These are phyloP conservation scores for Etheostoma cragini DNA, from an alignment of 2,113 vertebrate genomes.

Conservation along the genomic window DNA sequence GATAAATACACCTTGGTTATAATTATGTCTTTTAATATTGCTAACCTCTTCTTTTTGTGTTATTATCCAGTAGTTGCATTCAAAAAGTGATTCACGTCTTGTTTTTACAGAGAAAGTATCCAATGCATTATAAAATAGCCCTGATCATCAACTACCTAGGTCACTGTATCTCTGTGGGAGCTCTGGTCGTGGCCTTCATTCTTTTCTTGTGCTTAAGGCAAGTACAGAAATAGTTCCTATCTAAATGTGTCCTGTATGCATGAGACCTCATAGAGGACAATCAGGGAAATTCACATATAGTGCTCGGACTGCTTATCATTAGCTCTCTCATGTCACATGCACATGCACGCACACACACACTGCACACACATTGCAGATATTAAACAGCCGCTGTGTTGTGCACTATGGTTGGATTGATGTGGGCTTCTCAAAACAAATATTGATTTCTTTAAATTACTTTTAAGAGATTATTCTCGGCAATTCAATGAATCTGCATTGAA, in stretches of 20 bases:
- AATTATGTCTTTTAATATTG: not conserved
- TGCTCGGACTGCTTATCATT: conserved; percentile 54
- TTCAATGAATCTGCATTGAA: no score
- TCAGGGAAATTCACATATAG: conserved; percentile 55
- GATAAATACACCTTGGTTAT: not conserved
- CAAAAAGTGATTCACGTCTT: conserved; percentile 45
- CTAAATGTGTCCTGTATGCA: conserved; percentile 42
- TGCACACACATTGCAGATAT: conserved; percentile 5
- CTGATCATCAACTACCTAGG: conserved; percentile 98
- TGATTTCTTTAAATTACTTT: conserved; percentile 18
- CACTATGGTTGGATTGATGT: conserved; percentile 16
- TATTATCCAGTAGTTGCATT: conserved; percentile 47
- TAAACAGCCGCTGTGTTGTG: conserved; percentile 9
- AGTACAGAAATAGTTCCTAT: conserved; percentile 79
- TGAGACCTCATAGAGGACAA: conserved; percentile 54
- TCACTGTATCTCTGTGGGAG: conserved; percentile 94
- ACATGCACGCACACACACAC: not conserved
- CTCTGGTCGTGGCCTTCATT: conserved; percentile 94
- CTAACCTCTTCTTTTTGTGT: not conserved
- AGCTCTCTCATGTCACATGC: conserved; percentile 60
- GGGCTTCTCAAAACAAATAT: conserved; percentile 8
- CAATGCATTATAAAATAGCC: conserved; percentile 93
- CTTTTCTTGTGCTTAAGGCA: conserved; percentile 97
- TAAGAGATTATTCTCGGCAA: not conserved
- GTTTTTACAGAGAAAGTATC: conserved; percentile 90